Evolutionary conservation across 2,797 vertebrate species (phyloP), one percentile per base, ranked within the genome.

Genomic region (Sylvia borin): DNA sequence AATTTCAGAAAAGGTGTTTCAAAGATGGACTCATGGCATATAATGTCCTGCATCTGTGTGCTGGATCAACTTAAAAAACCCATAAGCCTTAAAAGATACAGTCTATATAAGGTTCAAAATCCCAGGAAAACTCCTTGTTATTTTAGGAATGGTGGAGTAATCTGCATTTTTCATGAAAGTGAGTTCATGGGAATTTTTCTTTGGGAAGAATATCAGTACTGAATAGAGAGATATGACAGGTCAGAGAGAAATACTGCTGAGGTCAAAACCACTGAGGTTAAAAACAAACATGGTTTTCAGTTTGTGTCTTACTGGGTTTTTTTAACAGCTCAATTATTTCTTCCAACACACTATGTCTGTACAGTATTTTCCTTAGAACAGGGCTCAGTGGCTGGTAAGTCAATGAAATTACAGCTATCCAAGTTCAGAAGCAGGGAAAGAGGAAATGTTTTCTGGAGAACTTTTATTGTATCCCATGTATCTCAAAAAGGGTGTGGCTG

Each of bases 1-100:
- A 78, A 90, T 65, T 66, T 90, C 64, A 95, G 34, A 31, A 93
- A 81, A 94, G 71, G 83, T 80, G 65, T 80, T 95, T 79, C 79
- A 82, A 89, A 80, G 84, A 67, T 68, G 68, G 31, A 58, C 90
- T 82, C 3, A 6, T 58, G 57, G 51, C 71, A 60, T 32, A 79
- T 84, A 90, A 92, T 79, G 51, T 38, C 66, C 62, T 79, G 26
- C 90, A 93, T 88, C 90, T 92, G 79, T 84, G 42, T 43, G 40
- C 40, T 94, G 92, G 82, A 84, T 78, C 62, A 84, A 32, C 73
- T 84, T 88, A 6, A 65, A 82, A 62, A 31, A 42, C n/a, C n/a
- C 79, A 58, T 32, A 50, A 65, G 5, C 6, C 19, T 85, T 57
- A 92, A 84, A 92, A 84, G 12, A 43, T 51, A 26, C 9, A 66